Evolutionary conservation across 1,140 invertebrate genomes (phyloP), one percentile per base, ranked within the genome.

Genomic region (Anoplophora glabripennis): DNA sequence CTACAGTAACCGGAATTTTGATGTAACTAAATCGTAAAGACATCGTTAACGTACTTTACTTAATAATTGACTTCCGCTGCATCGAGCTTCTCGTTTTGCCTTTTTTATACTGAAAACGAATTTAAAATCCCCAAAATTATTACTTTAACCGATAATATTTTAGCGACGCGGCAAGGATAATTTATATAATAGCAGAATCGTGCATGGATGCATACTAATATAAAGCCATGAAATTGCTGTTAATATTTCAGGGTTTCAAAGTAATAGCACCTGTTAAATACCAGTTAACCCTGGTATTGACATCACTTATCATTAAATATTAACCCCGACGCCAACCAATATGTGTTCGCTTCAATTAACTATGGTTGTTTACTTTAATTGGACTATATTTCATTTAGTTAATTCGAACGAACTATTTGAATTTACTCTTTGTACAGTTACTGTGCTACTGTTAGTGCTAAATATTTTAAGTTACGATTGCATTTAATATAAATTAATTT

Each of bases 221-320:
- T 52, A 52, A 41, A 58, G 48, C 33, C 33, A 21, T 28, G 14
- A 48, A 58, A 58, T 49, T 52, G 56, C 48, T 14, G 46, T 36
- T 40, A 46, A 56, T 56, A 56, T 47, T 56, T 56, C 44, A 56
- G 10, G 21, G 45, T 28, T 37, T 56, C 56, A 58, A 62, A 64
- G 58, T 61, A 61, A 61, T 63, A 62, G 63, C 62, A 69, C 58
- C 67, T 69, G 65, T 60, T 69, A 69, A 69, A 69, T 59, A 63
- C 52, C 63, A 67, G 55, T 69, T 69, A 69, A 67, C 65, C 65
- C 65, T 40, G 46, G 65, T 59, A 66, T 67, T 67, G 65, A 63
- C 65, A 67, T 69, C 67, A 64, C 63, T 69, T 69, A 67, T 61
- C 65, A 66, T 69, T 69, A 69, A 69, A 69, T 69, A 69, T 69